These are phyloP conservation scores for Serripes groenlandicus DNA, from an alignment of 2,888 invertebrate species.

Conservation along the genomic window DNA sequence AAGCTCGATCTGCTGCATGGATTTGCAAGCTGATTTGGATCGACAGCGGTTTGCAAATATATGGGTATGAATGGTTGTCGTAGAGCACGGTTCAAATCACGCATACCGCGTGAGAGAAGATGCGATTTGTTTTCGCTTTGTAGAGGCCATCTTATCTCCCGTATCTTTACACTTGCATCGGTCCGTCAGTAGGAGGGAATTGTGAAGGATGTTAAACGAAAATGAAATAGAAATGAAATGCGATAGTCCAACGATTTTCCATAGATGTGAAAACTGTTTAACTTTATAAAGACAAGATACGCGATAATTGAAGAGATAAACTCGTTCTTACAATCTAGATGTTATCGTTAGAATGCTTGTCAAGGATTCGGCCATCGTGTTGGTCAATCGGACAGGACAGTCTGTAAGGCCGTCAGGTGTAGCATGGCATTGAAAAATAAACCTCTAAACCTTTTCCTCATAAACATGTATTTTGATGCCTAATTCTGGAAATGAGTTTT, in stretches of 20 bases:
- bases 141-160: not conserved
- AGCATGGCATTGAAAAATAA: no score
- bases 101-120: not conserved
- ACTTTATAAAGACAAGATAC: conserved; percentile 16
- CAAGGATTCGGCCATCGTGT: not conserved
- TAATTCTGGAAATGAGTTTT: no score
- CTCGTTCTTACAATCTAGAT: conserved; percentile 1
- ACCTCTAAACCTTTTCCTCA: no score
- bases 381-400: conserved; percentile 13
- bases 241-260: conserved; percentile 2
- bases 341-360: conserved; percentile 12
- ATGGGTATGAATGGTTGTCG: no score
- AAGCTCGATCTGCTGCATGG: no score
- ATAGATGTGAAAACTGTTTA: not conserved
- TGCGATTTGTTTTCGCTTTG: not conserved
- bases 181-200: not conserved
- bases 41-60: no score
- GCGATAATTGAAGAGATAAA: conserved; percentile 14
- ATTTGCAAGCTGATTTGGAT: no score
- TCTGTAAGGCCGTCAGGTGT: no score
- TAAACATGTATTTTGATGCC: no score
- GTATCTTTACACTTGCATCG: conserved; percentile 1
- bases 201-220: conserved; percentile 3
- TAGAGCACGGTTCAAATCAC: no score
- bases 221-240: conserved; percentile 16